Base-by-base conservation (phyloP, 1,140 invertebrate genomes). In the Drosophila ambigua region DNA sequence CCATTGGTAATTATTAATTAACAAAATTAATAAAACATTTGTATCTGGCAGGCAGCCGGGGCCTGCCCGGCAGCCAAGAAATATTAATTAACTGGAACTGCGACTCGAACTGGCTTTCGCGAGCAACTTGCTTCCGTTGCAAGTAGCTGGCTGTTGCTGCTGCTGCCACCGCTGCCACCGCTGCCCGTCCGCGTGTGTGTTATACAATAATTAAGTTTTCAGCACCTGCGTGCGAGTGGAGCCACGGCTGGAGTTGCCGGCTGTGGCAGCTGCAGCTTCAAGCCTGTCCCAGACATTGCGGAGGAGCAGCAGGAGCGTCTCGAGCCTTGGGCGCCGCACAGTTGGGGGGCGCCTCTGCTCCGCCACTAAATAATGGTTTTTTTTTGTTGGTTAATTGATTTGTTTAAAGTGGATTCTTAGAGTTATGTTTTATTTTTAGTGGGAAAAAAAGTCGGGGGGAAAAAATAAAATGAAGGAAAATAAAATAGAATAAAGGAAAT, bases 171-270 rank as follows among this genome's bases (percentile, higher is more conserved):
- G 39, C 49, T 60, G 57, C 41, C 31, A 45, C 43, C 61, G 59
- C 57, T 65, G 43, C 43, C 43, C 15, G 35, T 66, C 35, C 61
- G 60, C 53, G 48, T 62, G 65, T 85, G 83, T 80, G 82, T 85
- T 85, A 85, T 85, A 85, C 82, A 85, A 85, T 87, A 87, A 87
- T 87, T 87, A 87, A 87, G 83, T 87, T 88, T 87, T 87, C 83
- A 87, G 83, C 82, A 87, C 82, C 82, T 87, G 82, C 82, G 78
- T 87, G 75, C 60, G 64, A 68, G 45, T 61, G 82, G 44, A 82
- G 71, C 69, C 66, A 45, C 41, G 20, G 69, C 45, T 55, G 62
- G 62, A 35, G 60, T 43, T 39, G 49, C 45, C 46, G 54, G 54
- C 55, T 60, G 72, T 49, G 69, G 72, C 72, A 68, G 73, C 72